Base-by-base conservation (phyloP, 2,888 invertebrate genomes). In the Lamellibrachia satsuma region DNA sequence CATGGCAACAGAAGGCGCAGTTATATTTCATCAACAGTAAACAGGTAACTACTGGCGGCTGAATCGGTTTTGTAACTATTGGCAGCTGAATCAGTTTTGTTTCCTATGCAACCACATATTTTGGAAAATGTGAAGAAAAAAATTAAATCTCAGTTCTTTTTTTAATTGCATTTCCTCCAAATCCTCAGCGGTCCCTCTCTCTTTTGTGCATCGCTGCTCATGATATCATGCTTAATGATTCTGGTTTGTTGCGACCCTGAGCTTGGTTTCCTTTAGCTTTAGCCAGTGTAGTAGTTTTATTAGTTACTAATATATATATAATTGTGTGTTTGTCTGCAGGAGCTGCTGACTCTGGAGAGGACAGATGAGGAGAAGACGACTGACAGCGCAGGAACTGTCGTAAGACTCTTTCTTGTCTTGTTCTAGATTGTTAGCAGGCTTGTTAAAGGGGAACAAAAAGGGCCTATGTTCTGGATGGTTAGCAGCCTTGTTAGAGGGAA, bases 21-120 rank as follows among this genome's bases (percentile, higher is more conserved):
- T 94, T 96, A 39, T 96, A 95, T 93, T 95, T 95, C 93, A 94
- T 95, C 92, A 95, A 95, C 91, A 93, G 90, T 9, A 93, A 95
- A 7, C 95, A 93, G 93, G 91, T 90, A 90, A 52, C 9, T 51
- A 39, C 9, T 39, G 6, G 15, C 75, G 15, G 75, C 22, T 11
- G 6, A 15, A 11, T 22, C 75, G n/a, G 11, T 75, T n/a, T 75
- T 75, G 75, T 90, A 90, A 52, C 9, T 51, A 39, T 39, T 39
- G 6, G 15, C 75, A 22, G 75, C 22, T 11, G 6, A 15, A 11
- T 22, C 15, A 22, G 75, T 22, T 75, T 75, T 75, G n/a, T 75
- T 75, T 75, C 75, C 22, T 75, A n/a, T n/a, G 75, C 3, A 75
- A 6, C 75, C 15, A 75, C 22, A 22, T 75, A 75, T 75, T 75